phyloP scores from a whole-genome alignment of 2,797 vertebrate species.

The Lutjanus campechanus region DNA sequence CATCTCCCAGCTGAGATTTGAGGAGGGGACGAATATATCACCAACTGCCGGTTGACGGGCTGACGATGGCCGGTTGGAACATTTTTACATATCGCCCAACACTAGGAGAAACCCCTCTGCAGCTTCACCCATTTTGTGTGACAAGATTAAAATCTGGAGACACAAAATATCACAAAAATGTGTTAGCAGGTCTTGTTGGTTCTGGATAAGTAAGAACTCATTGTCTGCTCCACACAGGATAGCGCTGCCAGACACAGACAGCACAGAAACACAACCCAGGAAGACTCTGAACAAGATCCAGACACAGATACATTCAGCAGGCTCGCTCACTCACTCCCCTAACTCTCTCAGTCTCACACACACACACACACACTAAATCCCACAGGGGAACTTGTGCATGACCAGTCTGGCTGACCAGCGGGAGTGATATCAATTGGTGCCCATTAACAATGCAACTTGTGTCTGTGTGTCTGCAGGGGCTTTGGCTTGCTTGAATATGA shows the following conservation, averaged over 20 bases:
- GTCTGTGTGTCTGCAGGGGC: conserved; percentile 1
- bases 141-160: background rate
- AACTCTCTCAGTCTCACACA: no score
- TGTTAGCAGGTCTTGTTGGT: conserved; percentile 22
- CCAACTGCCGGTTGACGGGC: no score
- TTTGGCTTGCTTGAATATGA: conserved; percentile 23
- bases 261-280: conserved; percentile 53
- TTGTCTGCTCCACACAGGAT: conserved; percentile 38
- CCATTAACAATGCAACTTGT: conserved; percentile 23
- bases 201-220: conserved; percentile 32
- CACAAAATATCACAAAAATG: conserved; percentile 13
- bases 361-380: conserved; percentile 3
- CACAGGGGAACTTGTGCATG: conserved; percentile 19
- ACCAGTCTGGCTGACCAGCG: conserved; percentile 29
- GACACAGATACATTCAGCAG: conserved; percentile 56
- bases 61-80: no score
- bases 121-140: background rate
- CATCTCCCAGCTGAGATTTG: no score
- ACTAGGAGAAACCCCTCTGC: background rate
- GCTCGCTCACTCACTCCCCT: background rate
- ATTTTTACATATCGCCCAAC: no score
- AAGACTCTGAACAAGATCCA: conserved; percentile 64
- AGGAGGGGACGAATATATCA: no score
- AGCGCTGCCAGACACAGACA: conserved; percentile 48
- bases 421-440: conserved; percentile 11